A percentile compares a stretch with the other conserved stretches of the same genome.
phyloP scores from a whole-genome alignment of 2,797 vertebrate genomes.

The Urosaurus nigricauda region DNA sequence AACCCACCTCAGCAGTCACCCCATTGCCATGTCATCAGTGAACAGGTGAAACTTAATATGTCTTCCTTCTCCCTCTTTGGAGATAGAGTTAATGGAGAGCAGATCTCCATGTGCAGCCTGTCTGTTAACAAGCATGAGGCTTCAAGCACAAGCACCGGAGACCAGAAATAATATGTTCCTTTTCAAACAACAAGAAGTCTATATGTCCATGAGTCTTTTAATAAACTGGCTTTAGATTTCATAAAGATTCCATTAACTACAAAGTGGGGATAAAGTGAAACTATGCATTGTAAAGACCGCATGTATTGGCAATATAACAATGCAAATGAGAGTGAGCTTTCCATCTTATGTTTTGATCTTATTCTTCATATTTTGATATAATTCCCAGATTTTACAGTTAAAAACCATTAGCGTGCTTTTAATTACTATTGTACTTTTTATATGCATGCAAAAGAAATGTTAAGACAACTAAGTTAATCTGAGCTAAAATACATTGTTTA shows the following conservation, averaged over 20 bases:
- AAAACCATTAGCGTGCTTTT: conserved; percentile 39
- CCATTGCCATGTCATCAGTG: too few species aligned
- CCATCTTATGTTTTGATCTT: neutral
- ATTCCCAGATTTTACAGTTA: conserved; percentile 15
- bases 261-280: neutral
- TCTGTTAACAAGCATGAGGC: neutral
- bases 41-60: neutral
- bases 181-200: neutral
- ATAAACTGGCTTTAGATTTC: neutral
- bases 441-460: conserved; percentile 40
- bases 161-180: neutral
- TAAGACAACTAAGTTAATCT: conserved; percentile 44
- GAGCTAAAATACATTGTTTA: conserved; percentile 22
- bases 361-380: neutral
- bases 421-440: conserved; percentile 49
- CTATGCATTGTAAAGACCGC: neutral
- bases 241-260: neutral
- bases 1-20: too few species aligned
- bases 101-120: neutral
- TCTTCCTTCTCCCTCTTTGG: neutral
- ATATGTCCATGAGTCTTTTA: neutral
- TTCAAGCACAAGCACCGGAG: neutral
- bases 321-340: neutral
- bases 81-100: too few species aligned
- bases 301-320: neutral